phyloP scores from a whole-genome alignment of 1,140 invertebrate species.

The Meloidogyne exigua region DNA sequence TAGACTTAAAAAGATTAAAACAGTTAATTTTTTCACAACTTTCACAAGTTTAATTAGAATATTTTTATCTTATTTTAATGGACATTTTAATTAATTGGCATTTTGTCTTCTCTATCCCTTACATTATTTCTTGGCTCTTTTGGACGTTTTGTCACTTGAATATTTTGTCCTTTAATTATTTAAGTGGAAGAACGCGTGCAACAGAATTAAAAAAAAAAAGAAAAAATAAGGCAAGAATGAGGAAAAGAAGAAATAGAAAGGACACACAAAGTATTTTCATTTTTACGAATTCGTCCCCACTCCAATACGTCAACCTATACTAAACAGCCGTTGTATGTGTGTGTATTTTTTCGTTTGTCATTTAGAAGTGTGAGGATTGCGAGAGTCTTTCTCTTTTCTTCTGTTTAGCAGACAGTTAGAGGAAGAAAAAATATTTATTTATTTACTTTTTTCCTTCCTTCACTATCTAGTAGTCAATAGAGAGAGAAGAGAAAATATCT shows the following conservation, averaged over 20 bases:
- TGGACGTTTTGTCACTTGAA: neutral
- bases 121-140: too few relatives aligned
- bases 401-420: neutral
- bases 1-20: too few relatives aligned
- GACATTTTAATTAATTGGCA: too few relatives aligned
- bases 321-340: neutral
- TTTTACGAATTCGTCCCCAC: neutral
- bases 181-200: neutral
- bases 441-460: neutral
- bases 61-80: too few relatives aligned
- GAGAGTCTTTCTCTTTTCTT: neutral
- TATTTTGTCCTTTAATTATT: neutral
- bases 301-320: neutral
- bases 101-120: too few relatives aligned
- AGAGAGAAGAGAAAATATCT: too few relatives aligned
- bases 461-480: neutral
- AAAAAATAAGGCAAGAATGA: neutral
- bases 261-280: neutral
- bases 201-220: too few relatives aligned
- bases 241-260: neutral
- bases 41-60: too few relatives aligned
- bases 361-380: neutral
- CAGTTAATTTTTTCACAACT: too few relatives aligned
- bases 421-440: neutral
- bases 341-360: neutral